A percentile compares a stretch with the other conserved stretches of the same genome.
These are phyloP conservation scores for Salarias fasciatus DNA, from an alignment of 2,797 vertebrate genomes.

Conservation along the genomic window DNA sequence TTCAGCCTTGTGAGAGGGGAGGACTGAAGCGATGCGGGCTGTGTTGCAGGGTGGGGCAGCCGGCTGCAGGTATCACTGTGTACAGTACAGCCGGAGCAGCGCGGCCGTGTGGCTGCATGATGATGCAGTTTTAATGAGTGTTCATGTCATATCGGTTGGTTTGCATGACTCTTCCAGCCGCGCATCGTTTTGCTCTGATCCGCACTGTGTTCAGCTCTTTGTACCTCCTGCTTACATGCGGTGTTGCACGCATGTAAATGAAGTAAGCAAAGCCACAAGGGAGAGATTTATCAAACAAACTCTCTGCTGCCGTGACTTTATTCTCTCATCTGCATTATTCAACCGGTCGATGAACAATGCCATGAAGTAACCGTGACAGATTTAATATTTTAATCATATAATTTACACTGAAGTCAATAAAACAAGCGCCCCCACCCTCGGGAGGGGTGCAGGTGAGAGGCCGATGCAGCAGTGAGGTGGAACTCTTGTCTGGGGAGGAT, in stretches of 20 bases:
- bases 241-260: constrained; percentile 37
- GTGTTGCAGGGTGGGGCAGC: constrained; percentile 61
- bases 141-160: constrained; percentile 5
- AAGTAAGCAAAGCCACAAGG: constrained; percentile 23
- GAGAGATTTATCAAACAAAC: constrained; percentile 36
- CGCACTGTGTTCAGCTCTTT: constrained; percentile 24
- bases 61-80: constrained; percentile 45
- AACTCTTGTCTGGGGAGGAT: constrained; percentile 10
- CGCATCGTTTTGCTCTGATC: constrained; percentile 25
- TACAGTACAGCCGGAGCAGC: background rate
- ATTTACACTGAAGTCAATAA: background rate
- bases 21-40: background rate
- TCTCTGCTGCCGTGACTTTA: constrained; percentile 11
- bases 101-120: constrained; percentile 16
- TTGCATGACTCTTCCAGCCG: background rate
- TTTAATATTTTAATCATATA: background rate
- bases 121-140: constrained; percentile 1
- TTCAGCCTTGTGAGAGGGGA: background rate
- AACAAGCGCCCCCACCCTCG: constrained; percentile 4
- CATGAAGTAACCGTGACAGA: constrained; percentile 27
- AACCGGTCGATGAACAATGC: constrained; percentile 26
- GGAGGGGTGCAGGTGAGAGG: constrained; percentile 9
- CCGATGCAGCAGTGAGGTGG: constrained; percentile 4
- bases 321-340: constrained; percentile 30
- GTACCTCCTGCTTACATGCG: constrained; percentile 11